Base-by-base conservation (phyloP, 92 coral and sea anemone genomes). In the Desmophyllum pertusum region DNA sequence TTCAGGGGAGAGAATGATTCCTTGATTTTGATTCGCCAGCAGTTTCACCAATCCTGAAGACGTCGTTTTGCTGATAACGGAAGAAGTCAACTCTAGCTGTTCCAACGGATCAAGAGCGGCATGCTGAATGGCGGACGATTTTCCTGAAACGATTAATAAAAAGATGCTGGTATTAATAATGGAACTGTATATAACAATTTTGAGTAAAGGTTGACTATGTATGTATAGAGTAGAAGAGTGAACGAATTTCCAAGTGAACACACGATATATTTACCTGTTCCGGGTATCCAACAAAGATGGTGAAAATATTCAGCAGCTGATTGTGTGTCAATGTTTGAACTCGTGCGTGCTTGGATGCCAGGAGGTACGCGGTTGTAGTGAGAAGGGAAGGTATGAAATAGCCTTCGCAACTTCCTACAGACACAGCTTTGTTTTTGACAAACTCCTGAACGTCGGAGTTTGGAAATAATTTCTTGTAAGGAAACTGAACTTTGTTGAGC, bases 381-480 rank as follows among this genome's bases (percentile, higher is more conserved):
- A 89, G 9, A 57, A 89, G 67, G 14, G 92, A 79, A n/a, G 92
- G 90, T 19, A 89, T 74, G n/a, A 64, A 78, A 89, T 89, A 89
- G 35, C 92, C 92, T 39, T 88, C 92, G 40, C 89, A 88, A 42
- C 89, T 78, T 59, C 88, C 81, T 23, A 77, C 81, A 17, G 84
- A 77, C 7, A 87, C 13, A 46, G 85, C 92, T 61, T 79, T 79
- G 45, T 85, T 79, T 3, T 69, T 36, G 6, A 70, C 73, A 35
- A 86, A 86, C 7, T 52, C 17, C n/a, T 78, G 43, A 33, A 79
- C 74, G 7, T 83, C 83, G 36, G 31, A 36, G n/a, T 23, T 30
- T n/a, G 86, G 53, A 57, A 88, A 88, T 52, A 88, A 64, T 14
- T 67, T 70, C 19, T 50, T 29, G 73, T 84, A 78, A 13, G 50